These are phyloP conservation scores for Dolichopus griseipennis DNA, from an alignment of 2,888 invertebrate species.

Conservation along the genomic window DNA sequence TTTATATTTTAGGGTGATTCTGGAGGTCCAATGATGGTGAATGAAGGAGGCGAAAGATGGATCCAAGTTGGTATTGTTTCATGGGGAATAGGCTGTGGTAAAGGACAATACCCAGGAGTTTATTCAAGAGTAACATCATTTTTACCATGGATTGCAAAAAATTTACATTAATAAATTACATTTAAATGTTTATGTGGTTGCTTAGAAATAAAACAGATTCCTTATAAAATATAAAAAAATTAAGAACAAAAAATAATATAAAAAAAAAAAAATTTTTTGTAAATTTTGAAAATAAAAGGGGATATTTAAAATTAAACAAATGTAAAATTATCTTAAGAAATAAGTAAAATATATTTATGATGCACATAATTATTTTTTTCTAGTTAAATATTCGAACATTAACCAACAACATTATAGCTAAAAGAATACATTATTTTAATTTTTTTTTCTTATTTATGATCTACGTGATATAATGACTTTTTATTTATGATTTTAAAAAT, in stretches of 20 bases:
- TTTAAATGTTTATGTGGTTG: background rate
- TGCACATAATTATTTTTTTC: background rate
- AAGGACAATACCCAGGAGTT: slow-evolving; percentile 84
- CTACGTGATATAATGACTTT: too few relatives aligned
- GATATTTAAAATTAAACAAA: too few relatives aligned
- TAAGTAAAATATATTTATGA: background rate
- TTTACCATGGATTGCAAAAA: slow-evolving; percentile 78
- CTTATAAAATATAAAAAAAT: background rate
- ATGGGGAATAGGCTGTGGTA: slow-evolving; percentile 87
- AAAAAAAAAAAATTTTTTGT: background rate
- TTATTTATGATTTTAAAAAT: too few relatives aligned
- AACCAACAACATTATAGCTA: slow-evolving; percentile 2
- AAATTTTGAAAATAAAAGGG: too few relatives aligned
- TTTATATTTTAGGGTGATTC: slow-evolving; percentile 68
- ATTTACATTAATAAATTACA: slow-evolving; percentile 48
- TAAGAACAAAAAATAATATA: background rate
- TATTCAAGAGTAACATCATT: slow-evolving; percentile 77
- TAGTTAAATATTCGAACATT: background rate
- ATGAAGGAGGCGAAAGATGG: slow-evolving; percentile 63
- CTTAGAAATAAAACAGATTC: too few relatives aligned
- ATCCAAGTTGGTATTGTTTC: slow-evolving; percentile 81
- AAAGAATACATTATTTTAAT: background rate
- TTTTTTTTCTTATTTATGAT: background rate
- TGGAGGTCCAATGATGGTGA: slow-evolving; percentile 78
- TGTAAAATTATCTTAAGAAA: background rate